phyloP scores from a whole-genome alignment of 2,888 invertebrate species.

The Limnephilus rhombicus region DNA sequence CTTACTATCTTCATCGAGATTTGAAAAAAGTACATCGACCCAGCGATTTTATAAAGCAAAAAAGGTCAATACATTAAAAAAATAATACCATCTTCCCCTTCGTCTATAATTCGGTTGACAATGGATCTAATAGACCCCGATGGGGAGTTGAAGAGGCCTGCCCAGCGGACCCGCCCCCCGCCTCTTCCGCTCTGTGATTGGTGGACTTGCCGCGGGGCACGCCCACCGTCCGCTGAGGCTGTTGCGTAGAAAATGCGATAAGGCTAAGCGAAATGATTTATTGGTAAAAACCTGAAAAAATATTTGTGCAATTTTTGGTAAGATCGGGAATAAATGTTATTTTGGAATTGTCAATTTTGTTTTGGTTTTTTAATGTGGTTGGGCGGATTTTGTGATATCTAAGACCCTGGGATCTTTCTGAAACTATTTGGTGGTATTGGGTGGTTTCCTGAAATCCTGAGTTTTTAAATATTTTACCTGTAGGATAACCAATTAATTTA shows the following conservation, averaged over 20 bases:
- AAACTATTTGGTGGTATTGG: too few species aligned
- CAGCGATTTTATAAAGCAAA: background rate
- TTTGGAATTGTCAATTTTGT: background rate
- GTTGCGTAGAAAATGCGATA: background rate
- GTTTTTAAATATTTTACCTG: background rate
- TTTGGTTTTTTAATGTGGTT: background rate
- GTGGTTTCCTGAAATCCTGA: background rate
- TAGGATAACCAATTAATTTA: background rate
- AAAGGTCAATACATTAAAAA: background rate
- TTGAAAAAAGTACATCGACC: background rate
- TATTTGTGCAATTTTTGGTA: background rate
- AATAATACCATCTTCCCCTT: background rate
- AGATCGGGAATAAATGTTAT: background rate
- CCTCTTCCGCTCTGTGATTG: conserved; percentile 26
- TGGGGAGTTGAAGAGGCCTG: background rate
- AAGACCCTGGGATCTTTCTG: background rate
- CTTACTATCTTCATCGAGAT: background rate
- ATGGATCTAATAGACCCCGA: background rate
- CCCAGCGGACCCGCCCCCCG: conserved; percentile 33
- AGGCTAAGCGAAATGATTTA: conserved; percentile 3
- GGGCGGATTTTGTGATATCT: background rate
- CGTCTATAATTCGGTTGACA: conserved; percentile 45
- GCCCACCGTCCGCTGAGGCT: conserved; percentile 26
- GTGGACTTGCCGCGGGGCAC: background rate
- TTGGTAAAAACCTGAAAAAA: background rate